These are phyloP conservation scores for Origma solitaria DNA, from an alignment of 2,113 vertebrate genomes.

Conservation along the genomic window DNA sequence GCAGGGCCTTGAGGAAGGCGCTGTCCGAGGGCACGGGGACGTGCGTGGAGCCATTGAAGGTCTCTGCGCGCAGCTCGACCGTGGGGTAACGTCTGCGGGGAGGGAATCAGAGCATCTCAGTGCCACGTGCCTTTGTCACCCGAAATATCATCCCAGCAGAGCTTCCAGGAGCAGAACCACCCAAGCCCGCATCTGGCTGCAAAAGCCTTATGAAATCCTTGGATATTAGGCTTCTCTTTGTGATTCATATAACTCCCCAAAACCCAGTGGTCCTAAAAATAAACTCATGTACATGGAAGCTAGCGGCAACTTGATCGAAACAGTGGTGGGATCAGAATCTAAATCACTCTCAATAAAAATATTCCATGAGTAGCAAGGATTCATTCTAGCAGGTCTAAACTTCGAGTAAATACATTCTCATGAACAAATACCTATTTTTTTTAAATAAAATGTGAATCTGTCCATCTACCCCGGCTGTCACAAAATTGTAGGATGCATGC, in stretches of 20 bases:
- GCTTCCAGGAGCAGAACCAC: background rate
- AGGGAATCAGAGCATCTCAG: background rate
- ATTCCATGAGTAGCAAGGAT: background rate
- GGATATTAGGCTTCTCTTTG: background rate
- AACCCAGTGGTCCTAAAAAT: background rate
- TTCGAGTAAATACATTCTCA: background rate
- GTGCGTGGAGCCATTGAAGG: constrained; percentile 76
- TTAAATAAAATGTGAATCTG: background rate
- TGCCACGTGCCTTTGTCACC: background rate
- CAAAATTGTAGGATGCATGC: background rate
- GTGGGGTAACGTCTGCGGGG: constrained; percentile 81
- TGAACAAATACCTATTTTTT: background rate
- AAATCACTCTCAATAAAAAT: background rate
- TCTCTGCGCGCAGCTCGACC: constrained; percentile 82
- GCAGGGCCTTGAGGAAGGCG: constrained; percentile 79
- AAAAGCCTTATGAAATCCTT: background rate
- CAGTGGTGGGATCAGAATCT: background rate
- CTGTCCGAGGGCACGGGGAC: constrained; percentile 81
- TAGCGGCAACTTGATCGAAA: background rate
- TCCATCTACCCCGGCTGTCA: background rate
- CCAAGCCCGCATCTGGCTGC: background rate
- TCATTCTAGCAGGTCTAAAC: background rate
- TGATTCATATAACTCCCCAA: background rate
- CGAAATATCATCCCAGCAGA: background rate
- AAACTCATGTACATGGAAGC: background rate